Base-by-base conservation (phyloP, 2,797 vertebrate genomes). In the Pipistrellus nathusii region DNA sequence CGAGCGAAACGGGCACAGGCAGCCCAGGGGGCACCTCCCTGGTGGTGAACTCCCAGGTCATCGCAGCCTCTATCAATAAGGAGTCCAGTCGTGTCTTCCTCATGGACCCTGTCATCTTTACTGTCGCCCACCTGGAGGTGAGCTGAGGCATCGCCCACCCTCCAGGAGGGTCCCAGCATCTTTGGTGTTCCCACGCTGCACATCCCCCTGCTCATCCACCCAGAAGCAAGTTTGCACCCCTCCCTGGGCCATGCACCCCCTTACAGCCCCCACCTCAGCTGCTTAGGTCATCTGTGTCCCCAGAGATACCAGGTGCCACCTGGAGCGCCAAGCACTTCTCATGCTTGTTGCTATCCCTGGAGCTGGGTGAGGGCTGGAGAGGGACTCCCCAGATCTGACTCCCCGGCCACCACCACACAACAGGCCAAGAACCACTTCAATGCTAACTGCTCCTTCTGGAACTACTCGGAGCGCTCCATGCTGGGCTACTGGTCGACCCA, bases 391-490 rank as follows among this genome's bases (percentile, higher is more conserved):
- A 1, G 23, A 41, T n/a, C 87, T 91, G 38, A 91, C 55, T 17
- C 69, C 15, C 82, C 0, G 72, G n/a, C 48, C 64, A 8, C 76
- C 48, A 44, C 90, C 57, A 80, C 30, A 76, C 85, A 32, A 64
- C 97, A 99, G 99, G 97, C 99, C 94, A 99, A 99, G 95, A 99
- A 99, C 97, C 99, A 99, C 88, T 99, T 99, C 98, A 99, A 98
- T 48, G 99, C 99, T 25, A 99, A 99, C 97, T 99, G 99, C 96
- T 99, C 99, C 2, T 99, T 99, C 98, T 99, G 99, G 99, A 99
- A 99, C 97, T 99, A 99, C 98, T 99, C 99, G 0, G 99, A 99
- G 97, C 99, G 99, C 38, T 99, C 99, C 87, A 99, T 99, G 99
- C 98, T 98, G 30, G 99, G 99, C 87, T 99, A 99, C 97, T 99